Percentiles rank a stretch among this genome's conserved stretches.
phyloP scores from a whole-genome alignment of 2,797 vertebrate genomes.

The Urophycis tenuis region DNA sequence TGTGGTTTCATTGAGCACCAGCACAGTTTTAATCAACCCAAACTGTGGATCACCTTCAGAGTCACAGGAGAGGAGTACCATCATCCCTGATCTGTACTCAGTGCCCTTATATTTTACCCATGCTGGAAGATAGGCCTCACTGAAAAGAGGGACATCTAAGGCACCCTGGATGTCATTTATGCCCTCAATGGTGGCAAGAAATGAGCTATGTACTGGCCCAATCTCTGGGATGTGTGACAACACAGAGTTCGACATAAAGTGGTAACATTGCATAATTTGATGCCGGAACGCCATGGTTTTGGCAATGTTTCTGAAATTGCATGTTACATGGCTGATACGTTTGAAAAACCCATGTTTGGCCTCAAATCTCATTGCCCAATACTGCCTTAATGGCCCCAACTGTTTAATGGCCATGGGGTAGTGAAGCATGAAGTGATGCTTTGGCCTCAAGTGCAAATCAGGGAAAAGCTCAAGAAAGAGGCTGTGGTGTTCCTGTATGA shows the following conservation, averaged over 20 bases:
- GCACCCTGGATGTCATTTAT: not conserved
- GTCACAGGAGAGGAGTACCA: constrained; percentile 13
- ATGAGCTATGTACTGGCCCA: not conserved
- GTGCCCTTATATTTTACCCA: constrained; percentile 6
- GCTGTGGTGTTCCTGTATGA: constrained; percentile 3
- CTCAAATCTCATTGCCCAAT: constrained; percentile 11
- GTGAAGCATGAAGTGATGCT: constrained; percentile 5
- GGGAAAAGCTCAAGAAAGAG: not conserved
- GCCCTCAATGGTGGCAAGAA: no score
- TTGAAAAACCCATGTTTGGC: constrained; percentile 10
- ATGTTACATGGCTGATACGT: constrained; percentile 16
- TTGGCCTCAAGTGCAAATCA: not conserved
- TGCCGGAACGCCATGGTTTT: constrained; percentile 23
- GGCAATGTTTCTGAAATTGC: constrained; percentile 24
- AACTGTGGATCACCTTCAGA: constrained; percentile 2
- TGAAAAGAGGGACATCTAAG: not conserved
- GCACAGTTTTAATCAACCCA: constrained; percentile 13
- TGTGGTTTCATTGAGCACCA: constrained; percentile 12
- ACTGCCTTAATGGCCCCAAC: constrained; percentile 11
- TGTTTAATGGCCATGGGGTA: constrained; percentile 12
- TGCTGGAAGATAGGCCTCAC: not conserved
- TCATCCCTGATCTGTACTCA: constrained; percentile 17
- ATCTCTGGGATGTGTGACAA: constrained; percentile 15
- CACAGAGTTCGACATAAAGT: constrained; percentile 7
- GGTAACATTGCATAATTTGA: constrained; percentile 19